These are phyloP conservation scores for Mamestra configurata DNA, from an alignment of 1,140 invertebrate genomes.

Conservation along the genomic window DNA sequence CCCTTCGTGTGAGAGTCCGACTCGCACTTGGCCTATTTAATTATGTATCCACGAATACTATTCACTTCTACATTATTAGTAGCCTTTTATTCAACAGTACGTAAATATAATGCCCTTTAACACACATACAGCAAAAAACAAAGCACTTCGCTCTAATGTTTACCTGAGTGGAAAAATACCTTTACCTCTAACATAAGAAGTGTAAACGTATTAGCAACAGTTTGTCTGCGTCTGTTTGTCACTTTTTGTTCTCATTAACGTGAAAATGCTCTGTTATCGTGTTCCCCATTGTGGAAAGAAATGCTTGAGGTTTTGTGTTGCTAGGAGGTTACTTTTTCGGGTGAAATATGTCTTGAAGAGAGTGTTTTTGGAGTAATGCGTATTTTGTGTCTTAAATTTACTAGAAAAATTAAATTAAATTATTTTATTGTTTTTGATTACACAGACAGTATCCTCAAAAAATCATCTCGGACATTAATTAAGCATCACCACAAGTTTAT, in stretches of 20 bases:
- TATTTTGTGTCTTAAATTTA: too few species aligned
- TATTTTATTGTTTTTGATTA: too few species aligned
- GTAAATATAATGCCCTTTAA: neutral
- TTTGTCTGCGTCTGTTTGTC: conserved; percentile 30
- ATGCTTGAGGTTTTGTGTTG: conserved; percentile 33
- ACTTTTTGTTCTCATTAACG: conserved; percentile 29
- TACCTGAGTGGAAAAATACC: neutral
- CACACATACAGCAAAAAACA: neutral
- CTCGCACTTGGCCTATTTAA: too few species aligned
- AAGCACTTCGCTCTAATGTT: neutral
- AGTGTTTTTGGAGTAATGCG: neutral
- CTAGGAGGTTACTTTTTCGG: neutral
- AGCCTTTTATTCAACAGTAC: neutral
- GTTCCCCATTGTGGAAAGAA: conserved; percentile 14
- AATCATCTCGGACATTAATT: too few species aligned
- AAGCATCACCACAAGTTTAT: too few species aligned
- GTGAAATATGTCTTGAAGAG: neutral
- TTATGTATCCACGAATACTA: too few species aligned
- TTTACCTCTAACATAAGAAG: neutral
- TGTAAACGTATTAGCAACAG: conserved; percentile 37
- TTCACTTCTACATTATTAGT: too few species aligned
- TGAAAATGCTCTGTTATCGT: neutral
- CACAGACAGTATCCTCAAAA: too few species aligned
- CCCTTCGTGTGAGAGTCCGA: too few species aligned
- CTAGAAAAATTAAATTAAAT: too few species aligned